These are phyloP conservation scores for Trichonephila clavata DNA, from an alignment of 1,140 invertebrate genomes.

Conservation along the genomic window DNA sequence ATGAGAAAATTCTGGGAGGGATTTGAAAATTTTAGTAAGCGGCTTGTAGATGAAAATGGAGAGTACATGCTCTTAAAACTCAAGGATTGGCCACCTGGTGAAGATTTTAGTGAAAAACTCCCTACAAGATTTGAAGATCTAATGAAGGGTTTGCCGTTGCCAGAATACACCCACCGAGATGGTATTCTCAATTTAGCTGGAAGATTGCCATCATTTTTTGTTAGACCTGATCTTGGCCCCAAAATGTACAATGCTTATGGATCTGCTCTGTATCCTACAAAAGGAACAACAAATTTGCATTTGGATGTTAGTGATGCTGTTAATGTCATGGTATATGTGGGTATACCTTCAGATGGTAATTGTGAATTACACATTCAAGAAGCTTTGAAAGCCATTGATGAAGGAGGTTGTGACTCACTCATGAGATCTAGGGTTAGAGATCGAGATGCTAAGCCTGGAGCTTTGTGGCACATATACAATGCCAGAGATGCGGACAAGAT, in stretches of 20 bases:
- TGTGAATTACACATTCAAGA: slow-evolving; percentile 85
- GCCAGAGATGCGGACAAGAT: slow-evolving; percentile 97
- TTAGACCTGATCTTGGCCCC: slow-evolving; percentile 96
- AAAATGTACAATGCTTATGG: slow-evolving; percentile 99
- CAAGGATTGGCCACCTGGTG: slow-evolving; percentile 97
- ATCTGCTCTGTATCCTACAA: slow-evolving; percentile 81
- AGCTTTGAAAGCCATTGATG: slow-evolving; percentile 92
- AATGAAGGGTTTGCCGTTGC: slow-evolving; percentile 93
- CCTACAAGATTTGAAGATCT: slow-evolving; percentile 92
- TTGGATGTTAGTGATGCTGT: slow-evolving; percentile 98
- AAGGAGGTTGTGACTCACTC: slow-evolving; percentile 94
- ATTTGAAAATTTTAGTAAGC: slow-evolving; percentile 86
- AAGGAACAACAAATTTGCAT: slow-evolving; percentile 98
- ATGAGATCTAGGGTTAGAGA: slow-evolving; percentile 89
- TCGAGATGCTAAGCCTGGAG: slow-evolving; percentile 92
- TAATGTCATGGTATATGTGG: slow-evolving; percentile 98
- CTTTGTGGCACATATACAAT: slow-evolving; percentile 98
- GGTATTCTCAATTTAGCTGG: slow-evolving; percentile 95
- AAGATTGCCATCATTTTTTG: slow-evolving; percentile 94
- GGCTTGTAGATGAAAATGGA: slow-evolving; percentile 87
- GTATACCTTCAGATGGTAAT: slow-evolving; percentile 90
- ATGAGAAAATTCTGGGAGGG: slow-evolving; percentile 98
- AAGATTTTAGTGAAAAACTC: slow-evolving; percentile 95
- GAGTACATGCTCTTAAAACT: slow-evolving; percentile 95
- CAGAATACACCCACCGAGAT: slow-evolving; percentile 93